phyloP scores from a whole-genome alignment of 2,888 invertebrate genomes.

The Synanthedon andrenaeformis region DNA sequence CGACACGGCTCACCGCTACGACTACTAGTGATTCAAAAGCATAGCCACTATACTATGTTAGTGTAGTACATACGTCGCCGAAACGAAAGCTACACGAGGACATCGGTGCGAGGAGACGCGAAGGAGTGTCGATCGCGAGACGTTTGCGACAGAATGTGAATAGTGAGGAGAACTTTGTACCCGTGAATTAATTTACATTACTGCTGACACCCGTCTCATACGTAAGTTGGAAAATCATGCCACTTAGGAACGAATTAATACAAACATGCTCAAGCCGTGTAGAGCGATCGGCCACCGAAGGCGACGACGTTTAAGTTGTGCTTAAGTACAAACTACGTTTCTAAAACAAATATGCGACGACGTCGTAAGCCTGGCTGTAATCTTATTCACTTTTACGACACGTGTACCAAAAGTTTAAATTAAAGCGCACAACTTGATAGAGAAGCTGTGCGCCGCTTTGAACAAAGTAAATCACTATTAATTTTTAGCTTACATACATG shows the following conservation, averaged over 20 bases:
- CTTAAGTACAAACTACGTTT: slow-evolving; percentile 18
- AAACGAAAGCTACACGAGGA: slow-evolving; percentile 21
- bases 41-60: background rate
- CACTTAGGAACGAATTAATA: slow-evolving; percentile 49
- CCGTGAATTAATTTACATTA: slow-evolving; percentile 53
- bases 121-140: slow-evolving; percentile 43
- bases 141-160: slow-evolving; percentile 52
- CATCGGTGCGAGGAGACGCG: slow-evolving; percentile 45
- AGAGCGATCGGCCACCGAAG: slow-evolving; percentile 56
- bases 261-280: slow-evolving; percentile 63
- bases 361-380: slow-evolving; percentile 8
- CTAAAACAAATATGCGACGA: slow-evolving; percentile 12
- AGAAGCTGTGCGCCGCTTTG: slow-evolving; percentile 19
- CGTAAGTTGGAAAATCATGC: slow-evolving; percentile 57
- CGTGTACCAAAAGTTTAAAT: slow-evolving; percentile 36
- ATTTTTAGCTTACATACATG: slow-evolving; percentile 28
- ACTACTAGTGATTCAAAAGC: slow-evolving; percentile 2
- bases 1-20: slow-evolving; percentile 1
- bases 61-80: background rate
- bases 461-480: slow-evolving; percentile 38
- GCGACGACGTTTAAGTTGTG: slow-evolving; percentile 52
- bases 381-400: slow-evolving; percentile 22
- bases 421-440: slow-evolving; percentile 27
- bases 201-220: slow-evolving; percentile 55
- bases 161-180: slow-evolving; percentile 41